Conservation (phyloP, 1,140 invertebrate species). For the Drosophila aff. region DNA sequence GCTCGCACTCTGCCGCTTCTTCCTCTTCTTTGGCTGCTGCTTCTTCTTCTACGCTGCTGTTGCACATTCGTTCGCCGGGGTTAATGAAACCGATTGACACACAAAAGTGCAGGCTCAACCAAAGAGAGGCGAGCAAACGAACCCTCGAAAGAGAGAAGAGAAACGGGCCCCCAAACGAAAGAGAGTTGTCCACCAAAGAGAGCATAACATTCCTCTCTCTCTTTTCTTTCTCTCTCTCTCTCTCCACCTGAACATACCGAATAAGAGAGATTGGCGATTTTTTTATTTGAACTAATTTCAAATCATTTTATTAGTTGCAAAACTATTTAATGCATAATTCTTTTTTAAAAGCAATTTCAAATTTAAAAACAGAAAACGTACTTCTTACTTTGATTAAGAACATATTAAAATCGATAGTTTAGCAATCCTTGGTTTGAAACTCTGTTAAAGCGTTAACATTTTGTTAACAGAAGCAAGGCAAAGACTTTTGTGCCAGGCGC, state of each 20-base stretch:
- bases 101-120: conserved; percentile 68
- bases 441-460: neutral
- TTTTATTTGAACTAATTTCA: too few relatives aligned
- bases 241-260: too few relatives aligned
- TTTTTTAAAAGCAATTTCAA: neutral
- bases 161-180: conserved; percentile 4
- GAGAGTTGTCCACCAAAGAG: neutral
- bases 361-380: neutral
- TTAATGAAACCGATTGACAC: conserved; percentile 85
- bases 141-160: conserved; percentile 11
- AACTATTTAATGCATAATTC: neutral
- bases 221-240: neutral
- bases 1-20: neutral
- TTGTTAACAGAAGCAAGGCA: neutral
- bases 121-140: conserved; percentile 5
- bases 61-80: conserved; percentile 64
- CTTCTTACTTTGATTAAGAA: neutral
- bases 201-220: neutral
- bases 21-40: conserved; percentile 3
- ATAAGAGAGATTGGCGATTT: neutral
- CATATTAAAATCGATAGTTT: neutral
- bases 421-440: neutral
- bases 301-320: too few relatives aligned
- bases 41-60: conserved; percentile 21
- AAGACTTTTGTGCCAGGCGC: neutral